phyloP scores from a whole-genome alignment of 2,888 invertebrate species.

The Panzeria rudis region DNA sequence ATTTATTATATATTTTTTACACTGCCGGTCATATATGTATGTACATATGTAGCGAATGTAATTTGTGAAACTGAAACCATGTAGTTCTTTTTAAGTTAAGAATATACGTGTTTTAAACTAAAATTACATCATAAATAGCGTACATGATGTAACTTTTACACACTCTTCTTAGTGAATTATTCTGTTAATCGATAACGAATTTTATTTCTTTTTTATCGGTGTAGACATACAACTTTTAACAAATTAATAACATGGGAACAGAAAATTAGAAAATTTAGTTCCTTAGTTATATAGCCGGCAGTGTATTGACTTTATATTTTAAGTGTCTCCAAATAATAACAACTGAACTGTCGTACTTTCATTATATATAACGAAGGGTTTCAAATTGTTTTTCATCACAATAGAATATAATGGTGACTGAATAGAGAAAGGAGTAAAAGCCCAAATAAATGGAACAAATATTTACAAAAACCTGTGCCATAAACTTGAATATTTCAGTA shows the following conservation, averaged over 20 bases:
- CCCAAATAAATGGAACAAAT: background rate
- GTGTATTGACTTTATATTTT: background rate
- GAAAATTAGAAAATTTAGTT: background rate
- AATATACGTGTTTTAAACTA: too few relatives aligned
- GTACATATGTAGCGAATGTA: too few relatives aligned
- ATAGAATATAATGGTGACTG: background rate
- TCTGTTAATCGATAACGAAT: too few relatives aligned
- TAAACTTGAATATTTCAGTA: too few relatives aligned
- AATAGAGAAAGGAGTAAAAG: background rate
- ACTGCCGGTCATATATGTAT: background rate
- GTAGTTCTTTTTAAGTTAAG: background rate
- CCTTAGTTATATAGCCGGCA: background rate
- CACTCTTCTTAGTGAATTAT: too few relatives aligned
- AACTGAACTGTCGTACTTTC: conserved; percentile 15
- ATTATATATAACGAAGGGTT: conserved; percentile 13
- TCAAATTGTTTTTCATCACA: conserved; percentile 9
- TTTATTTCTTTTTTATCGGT: background rate
- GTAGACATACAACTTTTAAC: too few relatives aligned
- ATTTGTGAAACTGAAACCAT: too few relatives aligned
- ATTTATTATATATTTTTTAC: background rate
- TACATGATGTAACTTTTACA: too few relatives aligned
- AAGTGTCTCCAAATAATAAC: conserved; percentile 25
- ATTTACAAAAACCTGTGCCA: background rate
- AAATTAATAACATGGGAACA: too few relatives aligned
- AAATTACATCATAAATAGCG: too few relatives aligned